These are phyloP conservation scores for Caenorhabditis sp. DNA, from an alignment of 2,888 invertebrate species.

Conservation along the genomic window DNA sequence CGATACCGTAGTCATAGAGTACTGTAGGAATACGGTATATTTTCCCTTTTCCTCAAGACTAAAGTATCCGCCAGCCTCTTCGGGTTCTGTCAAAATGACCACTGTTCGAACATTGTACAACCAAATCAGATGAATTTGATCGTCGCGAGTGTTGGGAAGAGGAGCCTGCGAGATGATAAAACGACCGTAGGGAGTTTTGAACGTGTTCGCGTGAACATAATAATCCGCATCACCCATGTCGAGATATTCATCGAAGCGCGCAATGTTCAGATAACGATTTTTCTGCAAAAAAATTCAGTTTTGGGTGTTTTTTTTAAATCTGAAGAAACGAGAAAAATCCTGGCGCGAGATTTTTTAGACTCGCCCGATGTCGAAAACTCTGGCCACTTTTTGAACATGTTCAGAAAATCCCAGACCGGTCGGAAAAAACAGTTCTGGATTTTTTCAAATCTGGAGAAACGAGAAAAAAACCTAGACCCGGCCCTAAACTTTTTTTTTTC, in stretches of 20 bases:
- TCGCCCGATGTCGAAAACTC: no score
- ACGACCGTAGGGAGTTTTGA: constrained; percentile 28
- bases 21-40: constrained; percentile 17
- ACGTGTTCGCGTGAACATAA: constrained; percentile 34
- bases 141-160: constrained; percentile 11
- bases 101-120: constrained; percentile 30
- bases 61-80: constrained; percentile 32
- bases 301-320: neutral
- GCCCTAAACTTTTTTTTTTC: no score
- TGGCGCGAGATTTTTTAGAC: no score
- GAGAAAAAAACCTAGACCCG: no score
- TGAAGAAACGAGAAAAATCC: no score
- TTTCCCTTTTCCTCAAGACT: constrained; percentile 8
- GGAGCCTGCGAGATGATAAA: constrained; percentile 28
- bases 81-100: constrained; percentile 17
- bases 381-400: no score
- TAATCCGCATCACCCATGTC: constrained; percentile 23
- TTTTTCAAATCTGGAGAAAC: no score
- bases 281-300: constrained; percentile 31
- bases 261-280: constrained; percentile 27
- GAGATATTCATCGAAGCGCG: constrained; percentile 30
- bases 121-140: constrained; percentile 37
- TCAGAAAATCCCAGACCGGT: no score
- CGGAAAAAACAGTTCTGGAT: no score
- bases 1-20: constrained; percentile 21